Conservation (phyloP, 2,888 invertebrate species). For the Mesorhabditis spiculigera region DNA sequence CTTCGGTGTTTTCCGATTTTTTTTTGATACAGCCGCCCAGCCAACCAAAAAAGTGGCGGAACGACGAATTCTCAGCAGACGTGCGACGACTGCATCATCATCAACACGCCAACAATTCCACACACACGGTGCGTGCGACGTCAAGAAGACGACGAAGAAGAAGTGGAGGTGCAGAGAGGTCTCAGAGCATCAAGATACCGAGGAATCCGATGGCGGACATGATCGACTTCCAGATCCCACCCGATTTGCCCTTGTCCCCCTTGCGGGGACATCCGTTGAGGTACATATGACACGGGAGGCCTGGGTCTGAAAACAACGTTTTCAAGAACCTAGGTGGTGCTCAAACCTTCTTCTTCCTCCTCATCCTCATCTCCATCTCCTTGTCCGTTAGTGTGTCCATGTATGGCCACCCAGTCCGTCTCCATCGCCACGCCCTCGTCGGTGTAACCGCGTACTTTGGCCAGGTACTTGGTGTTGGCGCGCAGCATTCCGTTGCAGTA, state of each 20-base stretch:
- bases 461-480: constrained; percentile 48
- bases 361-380: constrained; percentile 26
- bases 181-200: background rate
- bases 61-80: too few species aligned
- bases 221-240: background rate
- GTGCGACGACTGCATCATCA: too few species aligned
- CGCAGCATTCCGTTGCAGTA: constrained; percentile 54
- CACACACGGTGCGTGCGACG: too few species aligned
- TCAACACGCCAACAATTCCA: too few species aligned
- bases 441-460: constrained; percentile 52
- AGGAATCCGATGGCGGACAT: background rate
- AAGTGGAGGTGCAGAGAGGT: too few species aligned
- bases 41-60: too few species aligned
- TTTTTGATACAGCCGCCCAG: too few species aligned
- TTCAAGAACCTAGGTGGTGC: background rate
- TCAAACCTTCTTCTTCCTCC: constrained; percentile 26
- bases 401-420: constrained; percentile 50
- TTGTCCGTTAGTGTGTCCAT: constrained; percentile 31
- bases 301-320: constrained; percentile 32
- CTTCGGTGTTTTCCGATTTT: too few species aligned
- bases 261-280: constrained; percentile 53
- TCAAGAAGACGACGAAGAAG: too few species aligned
- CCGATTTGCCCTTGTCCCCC: background rate
- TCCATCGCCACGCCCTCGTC: constrained; percentile 53
- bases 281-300: constrained; percentile 56